A percentile compares a stretch with the other conserved stretches of the same genome.
These are phyloP conservation scores for Emmelina monodactyla DNA, from an alignment of 2,888 invertebrate genomes.

Conservation along the genomic window DNA sequence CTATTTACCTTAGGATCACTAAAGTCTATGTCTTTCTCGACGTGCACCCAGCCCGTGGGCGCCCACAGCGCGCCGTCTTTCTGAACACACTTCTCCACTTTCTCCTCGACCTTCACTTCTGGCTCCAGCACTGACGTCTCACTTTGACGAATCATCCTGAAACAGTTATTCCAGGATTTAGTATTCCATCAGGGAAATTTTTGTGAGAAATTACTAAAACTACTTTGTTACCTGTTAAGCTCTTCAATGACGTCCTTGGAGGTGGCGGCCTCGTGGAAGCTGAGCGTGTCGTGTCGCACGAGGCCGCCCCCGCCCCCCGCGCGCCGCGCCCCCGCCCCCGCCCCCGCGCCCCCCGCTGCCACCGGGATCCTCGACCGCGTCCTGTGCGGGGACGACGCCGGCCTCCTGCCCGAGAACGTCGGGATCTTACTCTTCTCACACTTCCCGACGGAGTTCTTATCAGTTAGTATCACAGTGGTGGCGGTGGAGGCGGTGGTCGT, in stretches of 20 bases:
- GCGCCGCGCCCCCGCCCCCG: slow-evolving; percentile 21
- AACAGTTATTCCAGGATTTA: slow-evolving; percentile 7
- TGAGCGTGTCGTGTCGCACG: slow-evolving; percentile 67
- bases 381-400: slow-evolving; percentile 49
- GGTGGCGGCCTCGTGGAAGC: slow-evolving; percentile 77
- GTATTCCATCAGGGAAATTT: background rate
- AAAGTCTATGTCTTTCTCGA: slow-evolving; percentile 79
- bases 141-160: slow-evolving; percentile 56
- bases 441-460: slow-evolving; percentile 51
- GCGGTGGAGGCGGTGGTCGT: slow-evolving; percentile 75
- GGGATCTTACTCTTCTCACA: slow-evolving; percentile 66
- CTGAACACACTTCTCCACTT: slow-evolving; percentile 26
- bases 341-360: slow-evolving; percentile 26
- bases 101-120: slow-evolving; percentile 23
- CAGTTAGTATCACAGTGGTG: slow-evolving; percentile 74
- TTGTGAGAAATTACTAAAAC: slow-evolving; percentile 11
- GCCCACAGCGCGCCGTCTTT: slow-evolving; percentile 72
- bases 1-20: slow-evolving; percentile 76
- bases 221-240: slow-evolving; percentile 71
- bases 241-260: slow-evolving; percentile 81
- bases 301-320: slow-evolving; percentile 21
- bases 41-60: slow-evolving; percentile 81
- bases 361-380: slow-evolving; percentile 52
- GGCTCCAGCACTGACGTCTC: slow-evolving; percentile 27
- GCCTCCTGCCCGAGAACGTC: slow-evolving; percentile 53